Evolutionary conservation across 2,113 vertebrate species (phyloP), one percentile per base, ranked within the genome.

Genomic region (Oenanthe melanoleuca): DNA sequence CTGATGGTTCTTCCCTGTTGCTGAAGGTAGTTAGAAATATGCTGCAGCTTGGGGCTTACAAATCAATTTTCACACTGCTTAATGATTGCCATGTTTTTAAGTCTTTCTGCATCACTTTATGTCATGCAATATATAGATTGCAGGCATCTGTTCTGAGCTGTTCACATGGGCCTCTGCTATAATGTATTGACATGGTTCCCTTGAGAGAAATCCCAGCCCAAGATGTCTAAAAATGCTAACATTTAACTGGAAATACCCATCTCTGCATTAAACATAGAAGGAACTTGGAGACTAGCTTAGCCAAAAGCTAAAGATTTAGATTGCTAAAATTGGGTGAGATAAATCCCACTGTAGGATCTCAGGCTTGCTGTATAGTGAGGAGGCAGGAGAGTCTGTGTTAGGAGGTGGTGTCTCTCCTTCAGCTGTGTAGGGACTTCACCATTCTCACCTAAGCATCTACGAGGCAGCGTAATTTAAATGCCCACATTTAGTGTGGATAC

Each of bases 241-340:
- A 45, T 69, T 92, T 77, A 80, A 24, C 18, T 77, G 49, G 55
- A 86, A 86, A 80, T 90, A 66, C 5, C 18, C 9, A 42, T 50
- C 28, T 72, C 29, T 69, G 38, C 12, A 21, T 5, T 77, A 66
- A 92, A 65, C 38, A 18, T 65, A 83, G 85, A 80, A 94, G n/a
- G 38, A 94, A 24, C 29, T 73, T 52, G 55, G 50, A 94, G 55
- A 77, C 26, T 42, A 50, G 4, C 3, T 90, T 64, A 94, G 71
- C 29, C 75, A 95, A 93, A 79, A 73, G 47, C 33, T 47, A 80
- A 93, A 88, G 33, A 90, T 90, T 90, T 86, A 42, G 47, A n/a
- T 29, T 83, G 42, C 90, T 94, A 88, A 92, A 96, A 94, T 88
- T 80, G 70, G 52, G 52, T 81, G 69, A 91, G 59, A 70, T 26